These are phyloP conservation scores for Catharus bicknelli DNA, from an alignment of 2,113 vertebrate species.

Conservation along the genomic window DNA sequence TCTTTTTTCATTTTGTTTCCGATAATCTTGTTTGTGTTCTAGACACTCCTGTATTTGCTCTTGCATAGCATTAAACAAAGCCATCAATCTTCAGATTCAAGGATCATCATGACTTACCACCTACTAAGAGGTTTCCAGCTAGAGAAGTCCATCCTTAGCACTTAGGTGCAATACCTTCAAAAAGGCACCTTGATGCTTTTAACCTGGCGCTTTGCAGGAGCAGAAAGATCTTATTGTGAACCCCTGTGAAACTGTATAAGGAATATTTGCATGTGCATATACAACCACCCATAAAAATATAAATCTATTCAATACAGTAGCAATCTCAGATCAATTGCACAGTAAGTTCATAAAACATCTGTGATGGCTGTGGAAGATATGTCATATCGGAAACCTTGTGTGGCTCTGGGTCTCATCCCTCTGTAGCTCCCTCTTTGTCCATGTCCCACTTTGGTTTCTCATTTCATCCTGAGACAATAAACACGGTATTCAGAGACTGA, in stretches of 20 bases:
- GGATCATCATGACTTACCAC: background rate
- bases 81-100: background rate
- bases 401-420: background rate
- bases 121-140: background rate
- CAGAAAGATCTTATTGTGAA: background rate
- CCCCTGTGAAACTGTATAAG: background rate
- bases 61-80: background rate
- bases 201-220: background rate
- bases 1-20: background rate
- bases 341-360: background rate
- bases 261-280: background rate
- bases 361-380: background rate
- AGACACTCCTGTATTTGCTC: background rate
- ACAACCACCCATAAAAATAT: background rate
- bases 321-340: background rate
- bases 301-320: background rate
- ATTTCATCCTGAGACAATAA: background rate
- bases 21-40: background rate
- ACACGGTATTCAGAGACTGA: background rate
- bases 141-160: background rate
- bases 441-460: background rate
- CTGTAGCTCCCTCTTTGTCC: background rate
- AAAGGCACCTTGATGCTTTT: background rate
- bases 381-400: background rate
- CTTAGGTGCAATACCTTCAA: accelerated